A percentile compares a stretch with the other conserved stretches of the same genome.
phyloP scores from a whole-genome alignment of 2,797 vertebrate genomes.

The Pampus argenteus region DNA sequence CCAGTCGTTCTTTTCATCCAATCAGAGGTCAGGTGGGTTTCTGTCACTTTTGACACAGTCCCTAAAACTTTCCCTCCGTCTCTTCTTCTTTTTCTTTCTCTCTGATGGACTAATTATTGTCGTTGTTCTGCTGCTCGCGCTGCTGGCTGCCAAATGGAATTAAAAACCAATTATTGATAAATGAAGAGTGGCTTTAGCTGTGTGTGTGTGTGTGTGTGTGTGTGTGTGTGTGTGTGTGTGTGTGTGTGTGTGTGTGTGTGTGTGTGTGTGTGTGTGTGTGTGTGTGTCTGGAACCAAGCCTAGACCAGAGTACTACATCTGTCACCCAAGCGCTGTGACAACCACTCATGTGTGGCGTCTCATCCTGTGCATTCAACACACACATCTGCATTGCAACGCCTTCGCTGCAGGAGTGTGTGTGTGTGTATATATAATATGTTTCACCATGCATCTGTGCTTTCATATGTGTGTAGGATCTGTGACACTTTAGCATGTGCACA shows the following conservation, averaged over 20 bases:
- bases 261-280: slow-evolving; percentile 38
- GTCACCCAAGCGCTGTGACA: slow-evolving; percentile 74
- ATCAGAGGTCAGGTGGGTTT: slow-evolving; percentile 24
- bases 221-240: slow-evolving; percentile 13
- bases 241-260: slow-evolving; percentile 37
- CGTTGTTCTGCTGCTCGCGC: slow-evolving; percentile 64
- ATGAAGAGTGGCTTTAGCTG: slow-evolving; percentile 74
- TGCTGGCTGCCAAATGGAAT: slow-evolving; percentile 77
- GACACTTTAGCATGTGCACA: slow-evolving; percentile 51
- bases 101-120: slow-evolving; percentile 74
- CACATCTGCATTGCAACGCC: slow-evolving; percentile 71
- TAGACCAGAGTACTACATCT: slow-evolving; percentile 76
- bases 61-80: slow-evolving; percentile 50
- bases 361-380: slow-evolving; percentile 78
- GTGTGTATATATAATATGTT: slow-evolving; percentile 43
- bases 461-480: slow-evolving; percentile 47
- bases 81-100: slow-evolving; percentile 48
- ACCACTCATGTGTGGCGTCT: slow-evolving; percentile 72
- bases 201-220: slow-evolving; percentile 22
- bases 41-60: slow-evolving; percentile 12
- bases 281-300: slow-evolving; percentile 67
- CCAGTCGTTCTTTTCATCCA: not conserved
- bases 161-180: slow-evolving; percentile 82
- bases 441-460: slow-evolving; percentile 56
- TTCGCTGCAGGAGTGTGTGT: slow-evolving; percentile 43